Base-by-base conservation (phyloP, 1,140 invertebrate genomes). In the Monochamus saltuarius region DNA sequence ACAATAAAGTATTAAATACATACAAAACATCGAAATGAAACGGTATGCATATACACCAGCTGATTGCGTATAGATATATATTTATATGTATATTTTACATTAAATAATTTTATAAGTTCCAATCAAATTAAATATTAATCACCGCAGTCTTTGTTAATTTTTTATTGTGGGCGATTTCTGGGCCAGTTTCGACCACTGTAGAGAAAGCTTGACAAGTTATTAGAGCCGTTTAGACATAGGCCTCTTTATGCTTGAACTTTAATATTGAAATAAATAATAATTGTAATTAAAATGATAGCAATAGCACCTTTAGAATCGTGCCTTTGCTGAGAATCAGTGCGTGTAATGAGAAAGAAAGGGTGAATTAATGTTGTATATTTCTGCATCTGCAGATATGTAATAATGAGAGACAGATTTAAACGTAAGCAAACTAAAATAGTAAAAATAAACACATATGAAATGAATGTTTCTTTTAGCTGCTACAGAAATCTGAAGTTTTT, bases 1-100 rank as follows among this genome's bases (percentile, higher is more conserved):
- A 16, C 7, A 40, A 36, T 42, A 42, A 11, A 49, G 47, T 35
- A 57, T 11, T 35, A 29, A 57, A 57, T 35, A 57, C 34, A 11
- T 46, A 35, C 45, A 50, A 38, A 53, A 38, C 35, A n/a, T 19
- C 9, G 22, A 56, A 14, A 56, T 45, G 3, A 40, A 9, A 54
- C 38, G 42, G 2, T 13, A 42, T 16, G 16, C 39, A 42, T 13
- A 22, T 17, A 34, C 42, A 47, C 42, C 40, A 57, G n/a, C n/a
- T 17, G 16, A 42, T 46, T 46, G 56, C 56, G 47, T 57, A 56
- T 47, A 56, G 35, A 56, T 56, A 19, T 17, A 40, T 47, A 49
- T 57, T 39, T 54, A 54, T 54, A 57, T n/a, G 16, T 42, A 42
- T 49, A 45, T 49, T 29, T n/a, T 29, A 49, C 39, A 56, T 34